A percentile compares a stretch with the other conserved stretches of the same genome.
These are phyloP conservation scores for Tenthredo scrophulariae DNA, from an alignment of 2,888 invertebrate genomes.

Conservation along the genomic window DNA sequence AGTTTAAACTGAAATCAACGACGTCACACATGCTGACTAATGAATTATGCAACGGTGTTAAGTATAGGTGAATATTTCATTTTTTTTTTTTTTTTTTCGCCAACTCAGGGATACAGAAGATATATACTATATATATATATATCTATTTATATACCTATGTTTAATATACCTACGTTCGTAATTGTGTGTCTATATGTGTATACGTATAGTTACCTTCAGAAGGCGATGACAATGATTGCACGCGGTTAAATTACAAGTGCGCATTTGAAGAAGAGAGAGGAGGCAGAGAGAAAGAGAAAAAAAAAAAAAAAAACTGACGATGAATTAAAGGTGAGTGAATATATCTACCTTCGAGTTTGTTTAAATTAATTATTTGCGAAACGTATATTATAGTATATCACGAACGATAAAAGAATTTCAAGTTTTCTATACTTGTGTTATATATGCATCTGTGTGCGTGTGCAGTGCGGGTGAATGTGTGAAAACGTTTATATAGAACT, in stretches of 20 bases:
- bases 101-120: not conserved
- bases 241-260: constrained; percentile 5
- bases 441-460: not conserved
- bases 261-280: not conserved
- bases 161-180: not conserved
- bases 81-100: not conserved
- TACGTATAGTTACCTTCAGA: not conserved
- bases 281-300: not conserved
- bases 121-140: not conserved
- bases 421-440: not conserved
- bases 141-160: not conserved
- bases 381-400: not conserved
- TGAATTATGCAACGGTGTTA: constrained; percentile 15
- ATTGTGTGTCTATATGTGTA: not conserved
- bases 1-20: constrained; percentile 30
- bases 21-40: constrained; percentile 20
- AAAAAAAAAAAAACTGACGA: not conserved
- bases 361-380: constrained; percentile 4
- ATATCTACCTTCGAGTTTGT: not conserved
- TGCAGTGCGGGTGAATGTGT: not conserved
- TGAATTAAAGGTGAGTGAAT: not conserved
- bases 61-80: not conserved
- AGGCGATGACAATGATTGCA: not conserved
- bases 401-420: not conserved
- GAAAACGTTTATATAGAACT: not conserved